Evolutionary conservation across 2,113 vertebrate genomes (phyloP).

Genomic region (Bungarus multicinctus): DNA sequence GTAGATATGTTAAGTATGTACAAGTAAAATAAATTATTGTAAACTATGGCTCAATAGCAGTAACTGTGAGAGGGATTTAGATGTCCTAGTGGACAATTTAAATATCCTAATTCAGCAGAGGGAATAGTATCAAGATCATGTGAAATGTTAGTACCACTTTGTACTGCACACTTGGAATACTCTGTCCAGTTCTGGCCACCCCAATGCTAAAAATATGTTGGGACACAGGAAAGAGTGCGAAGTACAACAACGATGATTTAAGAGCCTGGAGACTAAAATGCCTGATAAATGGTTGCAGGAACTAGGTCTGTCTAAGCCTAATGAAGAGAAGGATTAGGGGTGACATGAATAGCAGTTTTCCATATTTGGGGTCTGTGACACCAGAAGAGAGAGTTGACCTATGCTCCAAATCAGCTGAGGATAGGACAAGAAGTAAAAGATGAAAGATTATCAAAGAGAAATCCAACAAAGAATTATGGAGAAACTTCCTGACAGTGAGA

Average conservation of each 20-base stretch:
- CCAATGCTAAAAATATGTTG: not conserved
- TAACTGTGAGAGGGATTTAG: too few relatives aligned
- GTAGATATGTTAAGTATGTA: too few relatives aligned
- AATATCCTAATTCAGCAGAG: too few relatives aligned
- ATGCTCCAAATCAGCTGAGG: not conserved
- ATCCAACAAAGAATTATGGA: not conserved
- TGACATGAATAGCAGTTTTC: not conserved
- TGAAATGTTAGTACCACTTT: too few relatives aligned
- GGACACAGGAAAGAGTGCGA: not conserved
- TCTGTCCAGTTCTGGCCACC: not conserved
- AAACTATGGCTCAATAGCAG: too few relatives aligned
- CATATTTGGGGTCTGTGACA: not conserved
- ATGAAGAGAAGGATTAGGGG: not conserved
- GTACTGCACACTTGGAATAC: not conserved
- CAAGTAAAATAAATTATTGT: too few relatives aligned
- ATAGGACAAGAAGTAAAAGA: not conserved
- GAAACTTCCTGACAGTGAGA: not conserved
- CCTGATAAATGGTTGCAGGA: not conserved
- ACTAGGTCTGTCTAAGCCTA: not conserved
- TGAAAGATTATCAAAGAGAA: not conserved
- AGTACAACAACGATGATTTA: not conserved
- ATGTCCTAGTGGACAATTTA: too few relatives aligned
- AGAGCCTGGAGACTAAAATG: not conserved
- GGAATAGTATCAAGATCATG: too few relatives aligned
- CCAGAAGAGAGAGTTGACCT: not conserved